A percentile compares a stretch with the other conserved stretches of the same genome.
phyloP scores from a whole-genome alignment of 2,113 vertebrate genomes.

The Sinocyclocheilus maitianheensis region DNA sequence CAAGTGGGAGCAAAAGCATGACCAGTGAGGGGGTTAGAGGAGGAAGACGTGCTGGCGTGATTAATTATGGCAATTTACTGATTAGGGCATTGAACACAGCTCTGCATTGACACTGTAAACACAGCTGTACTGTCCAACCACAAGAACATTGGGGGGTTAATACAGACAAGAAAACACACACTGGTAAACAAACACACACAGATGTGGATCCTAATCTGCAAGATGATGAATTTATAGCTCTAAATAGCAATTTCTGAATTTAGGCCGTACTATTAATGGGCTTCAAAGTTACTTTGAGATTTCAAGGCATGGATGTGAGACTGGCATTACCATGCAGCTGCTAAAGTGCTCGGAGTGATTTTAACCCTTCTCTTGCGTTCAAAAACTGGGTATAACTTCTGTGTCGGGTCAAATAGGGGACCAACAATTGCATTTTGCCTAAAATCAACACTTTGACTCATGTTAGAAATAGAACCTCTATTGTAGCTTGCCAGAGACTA shows the following conservation, averaged over 20 bases:
- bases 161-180: background rate
- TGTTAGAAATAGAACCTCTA: too few relatives aligned
- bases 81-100: slow-evolving; percentile 45
- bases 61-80: slow-evolving; percentile 54
- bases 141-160: slow-evolving; percentile 29
- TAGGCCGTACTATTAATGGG: slow-evolving; percentile 18
- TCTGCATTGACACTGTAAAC: slow-evolving; percentile 52
- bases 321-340: background rate
- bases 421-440: background rate
- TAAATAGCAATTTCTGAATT: slow-evolving; percentile 29
- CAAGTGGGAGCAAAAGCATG: slow-evolving; percentile 33
- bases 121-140: slow-evolving; percentile 53
- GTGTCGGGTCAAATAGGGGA: background rate
- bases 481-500: too few relatives aligned
- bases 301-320: background rate
- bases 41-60: slow-evolving; percentile 35
- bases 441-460: background rate
- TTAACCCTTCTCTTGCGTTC: background rate
- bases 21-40: background rate
- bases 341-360: background rate
- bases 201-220: background rate
- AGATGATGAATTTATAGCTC: slow-evolving; percentile 17
- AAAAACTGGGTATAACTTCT: background rate
- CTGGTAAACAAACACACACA: background rate
- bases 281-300: slow-evolving; percentile 10